Percentiles rank a stretch among this genome's conserved stretches.
Evolutionary conservation across 2,113 vertebrate genomes (phyloP).

Genomic region (Hypanus sabinus): DNA sequence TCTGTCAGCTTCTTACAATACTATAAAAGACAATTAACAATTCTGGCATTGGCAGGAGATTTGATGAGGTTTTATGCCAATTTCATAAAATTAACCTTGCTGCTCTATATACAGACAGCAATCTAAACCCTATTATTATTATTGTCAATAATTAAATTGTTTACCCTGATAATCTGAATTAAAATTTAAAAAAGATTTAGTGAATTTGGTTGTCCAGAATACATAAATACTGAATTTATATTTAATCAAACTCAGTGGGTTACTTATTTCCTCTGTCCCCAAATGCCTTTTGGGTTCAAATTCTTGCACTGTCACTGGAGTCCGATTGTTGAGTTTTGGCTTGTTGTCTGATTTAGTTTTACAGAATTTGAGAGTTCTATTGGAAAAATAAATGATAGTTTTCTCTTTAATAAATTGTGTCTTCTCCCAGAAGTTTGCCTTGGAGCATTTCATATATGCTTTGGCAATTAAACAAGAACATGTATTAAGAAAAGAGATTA

Average conservation of each 20-base stretch:
- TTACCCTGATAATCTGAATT: background rate
- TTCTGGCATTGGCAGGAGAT: background rate
- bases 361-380: background rate
- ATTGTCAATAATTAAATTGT: background rate
- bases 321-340: background rate
- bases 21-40: too few species aligned
- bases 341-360: background rate
- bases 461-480: background rate
- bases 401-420: background rate
- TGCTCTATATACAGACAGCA: background rate
- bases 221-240: background rate
- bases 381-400: background rate
- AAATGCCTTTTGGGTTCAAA: conserved; percentile 8
- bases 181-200: background rate
- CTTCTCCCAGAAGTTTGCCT: background rate
- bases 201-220: background rate
- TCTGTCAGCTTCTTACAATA: background rate
- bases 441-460: background rate
- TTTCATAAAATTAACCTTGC: background rate
- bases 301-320: background rate
- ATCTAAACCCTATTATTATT: background rate
- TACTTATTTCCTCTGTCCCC: background rate
- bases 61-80: background rate
- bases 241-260: conserved; percentile 8
- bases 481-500: background rate